Base-by-base conservation (phyloP, 2,888 invertebrate genomes). In the Orchesellides sinensis region DNA sequence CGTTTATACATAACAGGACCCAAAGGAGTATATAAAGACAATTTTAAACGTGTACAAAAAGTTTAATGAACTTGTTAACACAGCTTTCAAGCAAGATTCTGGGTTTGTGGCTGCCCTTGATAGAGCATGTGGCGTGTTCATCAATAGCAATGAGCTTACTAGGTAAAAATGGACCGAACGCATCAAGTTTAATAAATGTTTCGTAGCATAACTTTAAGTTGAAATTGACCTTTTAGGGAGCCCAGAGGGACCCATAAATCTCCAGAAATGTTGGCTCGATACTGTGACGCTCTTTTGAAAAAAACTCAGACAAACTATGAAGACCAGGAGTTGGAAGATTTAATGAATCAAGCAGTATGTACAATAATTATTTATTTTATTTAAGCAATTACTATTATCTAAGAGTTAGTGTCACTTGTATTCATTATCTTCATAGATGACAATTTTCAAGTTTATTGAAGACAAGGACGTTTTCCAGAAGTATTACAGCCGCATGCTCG, bases 231-330 rank as follows among this genome's bases (percentile, higher is more conserved):
- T 1, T n/a, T 59, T 25, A 86, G 83, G 54, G 59, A 77, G 45
- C 74, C 75, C 2, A 79, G 83, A 40, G 81, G 47, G 10, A 59
- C 80, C 21, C 91, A 91, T 85, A 99, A 99, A 91, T 97, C 97
- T 83, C 99, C 99, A 0, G 99, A 99, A 90, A 92, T 99, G 86
- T 92, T 99, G 85, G 99, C 99, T 84, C 96, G 98, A 91, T 99
- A 98, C 91, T 99, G 99, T 92, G 99, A 99, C 92, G 91, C 98
- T 86, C 91, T 99, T 89, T 92, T 99, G 88, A 98, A 98, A 91
- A 99, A 99, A 90, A 97, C 97, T 88, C 97, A 98, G 89, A 98
- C 98, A 92, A 99, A 99, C 91, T 98, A 98, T 0, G 99, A 99
- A 90, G 99, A 99, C 90, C 96, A 96, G 0, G 99, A 99, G 90